phyloP scores from a whole-genome alignment of 2,113 vertebrate genomes.

The Bungarus multicinctus region DNA sequence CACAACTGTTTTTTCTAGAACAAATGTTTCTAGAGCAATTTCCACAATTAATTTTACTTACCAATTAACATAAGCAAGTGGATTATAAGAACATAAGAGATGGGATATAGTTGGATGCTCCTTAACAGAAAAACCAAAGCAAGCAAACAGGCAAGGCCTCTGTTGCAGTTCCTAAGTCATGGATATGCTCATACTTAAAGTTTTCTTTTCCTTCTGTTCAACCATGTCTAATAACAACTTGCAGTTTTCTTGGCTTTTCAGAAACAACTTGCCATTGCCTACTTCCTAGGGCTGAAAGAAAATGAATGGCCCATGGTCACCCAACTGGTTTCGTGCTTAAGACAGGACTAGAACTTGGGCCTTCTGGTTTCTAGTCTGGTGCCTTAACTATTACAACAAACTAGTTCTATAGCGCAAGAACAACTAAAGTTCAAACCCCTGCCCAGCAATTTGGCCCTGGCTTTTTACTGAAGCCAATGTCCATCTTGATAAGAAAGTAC shows the following conservation, averaged over 20 bases:
- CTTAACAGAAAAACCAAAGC: background rate
- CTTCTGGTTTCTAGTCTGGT: background rate
- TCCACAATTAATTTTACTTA: background rate
- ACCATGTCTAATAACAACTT: background rate
- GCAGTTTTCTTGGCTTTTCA: background rate
- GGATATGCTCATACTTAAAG: background rate
- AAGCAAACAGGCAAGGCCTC: background rate
- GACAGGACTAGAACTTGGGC: background rate
- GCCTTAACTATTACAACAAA: background rate
- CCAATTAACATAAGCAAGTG: background rate
- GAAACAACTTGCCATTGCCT: background rate
- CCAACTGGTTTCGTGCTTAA: background rate
- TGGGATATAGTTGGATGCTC: background rate
- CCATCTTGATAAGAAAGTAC: conserved; percentile 26
- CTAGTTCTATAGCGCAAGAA: background rate
- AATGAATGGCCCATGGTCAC: background rate
- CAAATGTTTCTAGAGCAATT: background rate
- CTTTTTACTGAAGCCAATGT: background rate
- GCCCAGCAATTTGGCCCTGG: background rate
- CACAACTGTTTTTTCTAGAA: background rate
- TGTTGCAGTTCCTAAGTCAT: background rate
- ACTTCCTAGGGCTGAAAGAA: background rate
- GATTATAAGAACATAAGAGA: background rate
- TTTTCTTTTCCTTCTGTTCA: background rate
- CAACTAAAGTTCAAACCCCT: background rate